Conservation (phyloP, 2,797 vertebrate species). For the Vireo griseus region DNA sequence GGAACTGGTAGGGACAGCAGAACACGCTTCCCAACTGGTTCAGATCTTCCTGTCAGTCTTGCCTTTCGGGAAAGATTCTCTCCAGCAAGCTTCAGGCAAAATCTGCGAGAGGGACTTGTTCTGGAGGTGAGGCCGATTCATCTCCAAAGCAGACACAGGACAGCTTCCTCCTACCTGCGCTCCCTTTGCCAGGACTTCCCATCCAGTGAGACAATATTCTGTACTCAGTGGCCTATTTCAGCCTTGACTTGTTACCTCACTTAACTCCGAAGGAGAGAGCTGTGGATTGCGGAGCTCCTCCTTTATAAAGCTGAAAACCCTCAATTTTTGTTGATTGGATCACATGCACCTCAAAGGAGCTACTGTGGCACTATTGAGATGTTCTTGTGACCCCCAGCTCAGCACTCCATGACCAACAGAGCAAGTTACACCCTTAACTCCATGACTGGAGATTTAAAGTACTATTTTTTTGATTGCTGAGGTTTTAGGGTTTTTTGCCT, state of each 20-base stretch:
- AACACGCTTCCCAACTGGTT: not conserved
- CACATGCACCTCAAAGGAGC: not conserved
- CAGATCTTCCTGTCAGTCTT: conserved; percentile 38
- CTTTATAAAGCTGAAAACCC: not conserved
- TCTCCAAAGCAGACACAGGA: not conserved
- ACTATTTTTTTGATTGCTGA: not conserved
- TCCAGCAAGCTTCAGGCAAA: conserved; percentile 23
- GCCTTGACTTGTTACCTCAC: not conserved
- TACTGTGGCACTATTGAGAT: not conserved
- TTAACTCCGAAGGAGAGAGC: not conserved
- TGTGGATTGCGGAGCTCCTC: not conserved
- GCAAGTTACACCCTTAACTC: not conserved
- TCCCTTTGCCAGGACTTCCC: not conserved
- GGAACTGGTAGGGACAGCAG: conserved; percentile 10
- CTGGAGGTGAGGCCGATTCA: not conserved
- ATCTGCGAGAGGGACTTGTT: not conserved
- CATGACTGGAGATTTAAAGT: not conserved
- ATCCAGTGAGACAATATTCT: not conserved
- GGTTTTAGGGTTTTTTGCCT: not conserved
- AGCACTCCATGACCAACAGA: not conserved
- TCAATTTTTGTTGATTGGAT: fast-evolving
- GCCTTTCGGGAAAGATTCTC: conserved; percentile 45
- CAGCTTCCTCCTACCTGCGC: not conserved
- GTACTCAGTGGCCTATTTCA: not conserved
- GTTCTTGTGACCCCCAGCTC: not conserved